phyloP scores from a whole-genome alignment of 2,797 vertebrate species.

The Salmo trutta region DNA sequence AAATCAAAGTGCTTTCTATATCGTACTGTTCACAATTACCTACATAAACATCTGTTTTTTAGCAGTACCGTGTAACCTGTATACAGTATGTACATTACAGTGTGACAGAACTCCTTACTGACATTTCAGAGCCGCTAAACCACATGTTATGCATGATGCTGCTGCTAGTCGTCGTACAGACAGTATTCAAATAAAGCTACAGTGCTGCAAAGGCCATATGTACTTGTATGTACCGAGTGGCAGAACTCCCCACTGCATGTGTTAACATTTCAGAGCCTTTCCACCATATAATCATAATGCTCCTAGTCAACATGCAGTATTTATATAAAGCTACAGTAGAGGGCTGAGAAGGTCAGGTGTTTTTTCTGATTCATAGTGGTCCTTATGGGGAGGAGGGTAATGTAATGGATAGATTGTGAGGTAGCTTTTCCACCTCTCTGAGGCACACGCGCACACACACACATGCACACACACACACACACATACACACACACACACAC shows the following conservation, averaged over 20 bases:
- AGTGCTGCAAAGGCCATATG: no score
- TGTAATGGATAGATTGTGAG: not conserved
- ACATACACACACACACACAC: no score
- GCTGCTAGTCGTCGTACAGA: no score
- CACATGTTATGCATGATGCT: no score
- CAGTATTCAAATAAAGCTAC: no score
- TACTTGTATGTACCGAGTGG: not conserved
- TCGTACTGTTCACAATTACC: no score
- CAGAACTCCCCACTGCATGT: not conserved
- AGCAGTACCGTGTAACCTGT: not conserved
- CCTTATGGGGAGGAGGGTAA: not conserved
- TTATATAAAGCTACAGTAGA: not conserved
- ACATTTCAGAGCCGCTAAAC: no score
- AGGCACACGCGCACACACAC: not conserved
- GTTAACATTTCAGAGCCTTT: not conserved
- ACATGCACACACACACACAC: no score
- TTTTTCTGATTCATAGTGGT: not conserved
- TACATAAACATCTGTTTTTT: no score
- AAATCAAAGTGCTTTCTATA: no score
- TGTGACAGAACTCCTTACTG: no score
- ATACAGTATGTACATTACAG: not conserved
- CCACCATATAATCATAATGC: not conserved
- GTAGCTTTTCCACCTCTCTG: slow-evolving; percentile 1
- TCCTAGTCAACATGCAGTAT: not conserved
- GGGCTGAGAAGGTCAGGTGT: not conserved